phyloP scores from a whole-genome alignment of 2,888 invertebrate genomes.

The Caenorhabditis panamensis region DNA sequence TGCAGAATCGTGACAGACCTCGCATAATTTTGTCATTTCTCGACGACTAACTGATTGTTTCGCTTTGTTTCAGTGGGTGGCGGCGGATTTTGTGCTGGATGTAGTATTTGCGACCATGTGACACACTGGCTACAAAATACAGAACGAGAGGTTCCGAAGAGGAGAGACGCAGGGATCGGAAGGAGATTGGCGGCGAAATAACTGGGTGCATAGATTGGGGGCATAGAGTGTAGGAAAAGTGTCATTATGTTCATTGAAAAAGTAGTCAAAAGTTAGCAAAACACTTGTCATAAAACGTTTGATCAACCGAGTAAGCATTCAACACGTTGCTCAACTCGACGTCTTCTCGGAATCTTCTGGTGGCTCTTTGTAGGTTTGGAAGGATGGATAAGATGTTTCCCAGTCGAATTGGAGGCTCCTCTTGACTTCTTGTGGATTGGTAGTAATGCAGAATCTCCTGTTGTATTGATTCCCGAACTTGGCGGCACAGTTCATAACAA shows the following conservation, averaged over 20 bases:
- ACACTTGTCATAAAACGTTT: slow-evolving; percentile 5
- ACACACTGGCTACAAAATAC: not conserved
- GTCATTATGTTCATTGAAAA: too few species aligned
- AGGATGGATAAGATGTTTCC: slow-evolving; percentile 22
- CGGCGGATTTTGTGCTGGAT: not conserved
- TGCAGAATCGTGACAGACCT: slow-evolving; percentile 28
- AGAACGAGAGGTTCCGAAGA: not conserved
- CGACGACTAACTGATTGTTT: too few species aligned
- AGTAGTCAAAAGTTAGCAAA: too few species aligned
- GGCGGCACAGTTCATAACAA: slow-evolving; percentile 1
- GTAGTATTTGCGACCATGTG: slow-evolving; percentile 1
- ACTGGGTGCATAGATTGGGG: too few species aligned
- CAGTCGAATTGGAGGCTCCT: slow-evolving; percentile 19
- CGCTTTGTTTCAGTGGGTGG: too few species aligned
- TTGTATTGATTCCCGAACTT: slow-evolving; percentile 12
- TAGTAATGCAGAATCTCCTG: slow-evolving; percentile 20
- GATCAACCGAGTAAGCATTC: slow-evolving; percentile 17
- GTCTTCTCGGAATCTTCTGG: not conserved
- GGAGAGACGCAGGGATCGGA: slow-evolving; percentile 1
- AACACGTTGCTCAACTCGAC: slow-evolving; percentile 7
- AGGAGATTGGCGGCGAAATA: not conserved
- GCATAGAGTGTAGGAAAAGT: not conserved
- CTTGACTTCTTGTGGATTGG: not conserved
- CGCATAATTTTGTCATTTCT: slow-evolving; percentile 23
- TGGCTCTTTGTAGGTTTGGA: slow-evolving; percentile 7